A percentile compares a stretch with the other conserved stretches of the same genome.
phyloP scores from a whole-genome alignment of 2,888 invertebrate genomes.

The Sarcophaga rosellei region DNA sequence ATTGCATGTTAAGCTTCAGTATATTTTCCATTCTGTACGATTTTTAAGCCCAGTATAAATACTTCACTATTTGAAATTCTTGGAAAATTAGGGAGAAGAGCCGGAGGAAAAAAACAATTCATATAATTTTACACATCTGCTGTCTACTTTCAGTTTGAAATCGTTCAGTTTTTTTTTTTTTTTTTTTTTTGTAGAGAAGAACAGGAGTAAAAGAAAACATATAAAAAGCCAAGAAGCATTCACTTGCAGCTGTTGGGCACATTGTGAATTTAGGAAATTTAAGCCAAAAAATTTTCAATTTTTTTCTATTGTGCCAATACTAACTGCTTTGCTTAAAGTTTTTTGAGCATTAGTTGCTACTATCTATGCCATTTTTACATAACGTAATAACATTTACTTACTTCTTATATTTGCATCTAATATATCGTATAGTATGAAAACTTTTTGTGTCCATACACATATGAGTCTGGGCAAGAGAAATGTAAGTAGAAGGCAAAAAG shows the following conservation, averaged over 20 bases:
- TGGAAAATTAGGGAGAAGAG: not conserved
- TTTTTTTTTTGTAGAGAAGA: slow-evolving; percentile 11
- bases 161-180: too few species aligned
- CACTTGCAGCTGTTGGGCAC: slow-evolving; percentile 49
- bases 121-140: slow-evolving; percentile 54
- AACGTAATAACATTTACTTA: slow-evolving; percentile 42
- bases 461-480: not conserved
- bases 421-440: not conserved
- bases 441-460: not conserved
- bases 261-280: slow-evolving; percentile 40
- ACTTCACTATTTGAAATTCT: slow-evolving; percentile 28
- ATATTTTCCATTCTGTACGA: not conserved
- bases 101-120: not conserved
- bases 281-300: slow-evolving; percentile 32
- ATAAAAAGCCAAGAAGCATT: not conserved
- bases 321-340: too few species aligned
- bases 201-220: slow-evolving; percentile 16
- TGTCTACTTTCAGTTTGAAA: slow-evolving; percentile 54
- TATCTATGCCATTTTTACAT: slow-evolving; percentile 42
- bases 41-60: slow-evolving; percentile 33
- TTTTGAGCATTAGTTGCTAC: not conserved
- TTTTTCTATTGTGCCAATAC: not conserved
- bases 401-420: not conserved
- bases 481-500: slow-evolving; percentile 10
- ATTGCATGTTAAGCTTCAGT: slow-evolving; percentile 36